These are phyloP conservation scores for Noctua pronuba DNA, from an alignment of 2,888 invertebrate species.

Conservation along the genomic window DNA sequence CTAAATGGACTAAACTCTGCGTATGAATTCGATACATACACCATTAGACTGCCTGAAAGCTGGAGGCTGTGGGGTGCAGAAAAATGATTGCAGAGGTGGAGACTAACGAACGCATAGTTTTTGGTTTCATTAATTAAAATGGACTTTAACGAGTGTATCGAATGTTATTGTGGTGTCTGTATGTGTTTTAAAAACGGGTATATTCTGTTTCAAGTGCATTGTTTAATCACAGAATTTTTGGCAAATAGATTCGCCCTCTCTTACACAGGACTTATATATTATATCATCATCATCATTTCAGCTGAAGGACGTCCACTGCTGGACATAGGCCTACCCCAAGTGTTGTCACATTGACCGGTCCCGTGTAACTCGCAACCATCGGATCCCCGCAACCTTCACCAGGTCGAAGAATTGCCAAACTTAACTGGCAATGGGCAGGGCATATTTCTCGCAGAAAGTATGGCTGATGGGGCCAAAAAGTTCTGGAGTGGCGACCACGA, in stretches of 20 bases:
- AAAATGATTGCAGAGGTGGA: slow-evolving; percentile 9
- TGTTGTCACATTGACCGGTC: too few species aligned
- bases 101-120: slow-evolving; percentile 1
- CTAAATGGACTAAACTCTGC: slow-evolving; percentile 63
- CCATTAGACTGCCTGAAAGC: slow-evolving; percentile 43
- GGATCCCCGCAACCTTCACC: too few species aligned
- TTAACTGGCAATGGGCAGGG: too few species aligned
- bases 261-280: neutral
- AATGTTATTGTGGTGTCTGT: neutral
- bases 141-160: slow-evolving; percentile 3
- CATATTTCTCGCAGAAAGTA: too few species aligned
- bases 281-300: too few species aligned
- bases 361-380: too few species aligned
- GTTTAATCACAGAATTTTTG: neutral
- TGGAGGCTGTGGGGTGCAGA: slow-evolving; percentile 23
- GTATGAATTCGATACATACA: slow-evolving; percentile 62
- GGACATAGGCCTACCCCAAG: too few species aligned
- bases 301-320: too few species aligned
- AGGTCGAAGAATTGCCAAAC: too few species aligned
- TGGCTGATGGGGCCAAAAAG: too few species aligned
- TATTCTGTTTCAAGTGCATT: neutral
- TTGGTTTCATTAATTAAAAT: slow-evolving; percentile 21
- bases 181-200: neutral
- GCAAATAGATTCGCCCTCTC: neutral
- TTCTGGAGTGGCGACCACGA: too few species aligned